Evolutionary conservation across 2,113 vertebrate species (phyloP).

Genomic region (Sinosuthora webbiana): DNA sequence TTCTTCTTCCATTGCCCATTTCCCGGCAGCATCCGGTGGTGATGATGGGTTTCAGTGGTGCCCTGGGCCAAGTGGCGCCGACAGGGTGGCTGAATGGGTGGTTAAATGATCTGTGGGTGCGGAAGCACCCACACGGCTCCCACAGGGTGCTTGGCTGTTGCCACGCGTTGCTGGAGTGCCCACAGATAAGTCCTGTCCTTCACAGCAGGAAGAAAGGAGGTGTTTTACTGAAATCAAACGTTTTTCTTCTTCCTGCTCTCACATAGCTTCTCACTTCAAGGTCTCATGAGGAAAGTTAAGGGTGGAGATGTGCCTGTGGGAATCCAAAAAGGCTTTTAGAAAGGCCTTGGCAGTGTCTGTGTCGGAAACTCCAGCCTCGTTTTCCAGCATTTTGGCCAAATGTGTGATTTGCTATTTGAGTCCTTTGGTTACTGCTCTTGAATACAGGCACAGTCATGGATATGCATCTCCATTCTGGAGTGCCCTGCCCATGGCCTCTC

Average conservation of each 20-base stretch:
- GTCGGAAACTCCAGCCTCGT: fast-evolving
- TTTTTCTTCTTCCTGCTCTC: not conserved
- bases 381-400: not conserved
- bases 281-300: not conserved
- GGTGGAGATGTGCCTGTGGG: not conserved
- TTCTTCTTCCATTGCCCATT: not conserved
- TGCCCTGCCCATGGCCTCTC: not conserved
- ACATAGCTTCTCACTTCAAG: not conserved
- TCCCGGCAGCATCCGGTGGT: not conserved
- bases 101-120: not conserved
- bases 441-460: fast-evolving
- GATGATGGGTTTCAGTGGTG: not conserved
- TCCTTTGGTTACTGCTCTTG: not conserved
- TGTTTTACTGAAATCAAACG: not conserved
- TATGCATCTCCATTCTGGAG: not conserved
- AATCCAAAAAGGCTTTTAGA: not conserved
- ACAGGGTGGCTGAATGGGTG: not conserved
- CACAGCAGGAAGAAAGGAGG: not conserved
- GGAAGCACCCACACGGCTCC: not conserved
- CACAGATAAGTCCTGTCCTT: not conserved
- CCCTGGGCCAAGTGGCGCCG: not conserved
- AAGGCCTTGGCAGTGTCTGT: not conserved
- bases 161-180: not conserved
- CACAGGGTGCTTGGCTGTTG: not conserved
- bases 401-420: not conserved